These are phyloP conservation scores for Nasonia giraulti DNA, from an alignment of 1,140 invertebrate species.

Conservation along the genomic window DNA sequence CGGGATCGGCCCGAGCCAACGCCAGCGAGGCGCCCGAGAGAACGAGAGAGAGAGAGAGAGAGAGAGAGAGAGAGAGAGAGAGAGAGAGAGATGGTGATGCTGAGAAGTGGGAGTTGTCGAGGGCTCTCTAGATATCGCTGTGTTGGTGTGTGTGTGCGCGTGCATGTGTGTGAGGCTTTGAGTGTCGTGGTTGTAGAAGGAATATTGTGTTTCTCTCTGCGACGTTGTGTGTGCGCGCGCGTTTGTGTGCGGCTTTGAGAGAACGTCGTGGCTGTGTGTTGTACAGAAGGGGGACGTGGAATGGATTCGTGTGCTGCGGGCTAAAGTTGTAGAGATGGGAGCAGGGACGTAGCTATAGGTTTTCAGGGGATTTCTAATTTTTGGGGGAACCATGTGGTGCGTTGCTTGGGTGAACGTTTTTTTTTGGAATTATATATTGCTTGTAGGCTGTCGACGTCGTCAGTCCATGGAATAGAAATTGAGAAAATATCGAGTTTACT, in stretches of 20 bases:
- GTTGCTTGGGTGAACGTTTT: background rate
- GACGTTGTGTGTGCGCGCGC: background rate
- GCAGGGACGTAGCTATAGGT: conserved; percentile 41
- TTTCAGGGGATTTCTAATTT: conserved; percentile 3
- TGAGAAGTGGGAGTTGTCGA: conserved; percentile 8
- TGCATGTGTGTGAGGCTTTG: background rate
- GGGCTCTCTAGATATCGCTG: background rate
- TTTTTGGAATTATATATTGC: background rate
- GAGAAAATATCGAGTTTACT: no score
- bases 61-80: no score
- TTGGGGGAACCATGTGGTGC: background rate
- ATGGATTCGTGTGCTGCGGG: conserved; percentile 32
- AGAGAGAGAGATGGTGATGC: background rate
- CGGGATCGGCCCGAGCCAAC: conserved; percentile 39
- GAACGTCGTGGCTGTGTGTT: background rate
- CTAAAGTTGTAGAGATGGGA: conserved; percentile 12
- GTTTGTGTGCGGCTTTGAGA: background rate
- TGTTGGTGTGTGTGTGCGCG: background rate
- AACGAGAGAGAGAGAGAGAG: no score
- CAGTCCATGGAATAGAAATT: no score
- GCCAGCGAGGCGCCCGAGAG: background rate
- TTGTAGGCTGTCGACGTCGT: no score
- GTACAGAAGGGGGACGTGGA: conserved; percentile 26
- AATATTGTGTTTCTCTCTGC: background rate
- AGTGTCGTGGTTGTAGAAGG: background rate